Conservation (phyloP, 2,797 vertebrate genomes). For the Gambelia wislizenii region DNA sequence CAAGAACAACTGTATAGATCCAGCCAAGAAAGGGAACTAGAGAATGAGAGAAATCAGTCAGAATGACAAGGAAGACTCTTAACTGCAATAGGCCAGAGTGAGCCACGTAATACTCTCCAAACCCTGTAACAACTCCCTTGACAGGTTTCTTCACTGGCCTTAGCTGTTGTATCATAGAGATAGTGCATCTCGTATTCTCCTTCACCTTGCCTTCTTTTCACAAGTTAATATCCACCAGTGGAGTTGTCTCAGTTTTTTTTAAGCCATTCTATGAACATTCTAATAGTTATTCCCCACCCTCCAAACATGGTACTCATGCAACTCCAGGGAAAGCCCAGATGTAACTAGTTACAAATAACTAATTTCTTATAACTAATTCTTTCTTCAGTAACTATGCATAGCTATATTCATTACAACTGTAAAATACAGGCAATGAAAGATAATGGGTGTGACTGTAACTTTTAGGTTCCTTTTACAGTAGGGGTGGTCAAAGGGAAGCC, state of each 20-base stretch:
- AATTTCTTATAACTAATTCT: background rate
- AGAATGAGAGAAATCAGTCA: conserved; percentile 30
- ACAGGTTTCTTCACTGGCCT: background rate
- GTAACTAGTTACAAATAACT: background rate
- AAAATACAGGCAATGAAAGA: too few relatives aligned
- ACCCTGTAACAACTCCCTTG: background rate
- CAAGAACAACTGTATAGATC: conserved; percentile 22
- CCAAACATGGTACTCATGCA: background rate
- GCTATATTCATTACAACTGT: too few relatives aligned
- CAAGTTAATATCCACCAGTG: background rate
- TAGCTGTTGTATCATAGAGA: background rate
- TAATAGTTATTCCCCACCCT: background rate
- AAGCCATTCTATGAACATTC: background rate
- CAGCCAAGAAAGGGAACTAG: conserved; percentile 50
- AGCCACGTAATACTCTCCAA: background rate
- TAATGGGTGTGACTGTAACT: too few relatives aligned
- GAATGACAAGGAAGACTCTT: background rate
- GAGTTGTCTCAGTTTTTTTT: background rate
- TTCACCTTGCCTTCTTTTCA: conserved; percentile 59
- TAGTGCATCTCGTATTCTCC: conserved; percentile 45
- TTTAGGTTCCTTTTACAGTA: too few relatives aligned
- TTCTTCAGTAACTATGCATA: too few relatives aligned
- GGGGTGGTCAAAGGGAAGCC: too few relatives aligned
- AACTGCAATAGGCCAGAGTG: background rate
- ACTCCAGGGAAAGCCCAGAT: background rate